These are phyloP conservation scores for Xestia c-nigrum DNA, from an alignment of 2,888 invertebrate species.

Conservation along the genomic window DNA sequence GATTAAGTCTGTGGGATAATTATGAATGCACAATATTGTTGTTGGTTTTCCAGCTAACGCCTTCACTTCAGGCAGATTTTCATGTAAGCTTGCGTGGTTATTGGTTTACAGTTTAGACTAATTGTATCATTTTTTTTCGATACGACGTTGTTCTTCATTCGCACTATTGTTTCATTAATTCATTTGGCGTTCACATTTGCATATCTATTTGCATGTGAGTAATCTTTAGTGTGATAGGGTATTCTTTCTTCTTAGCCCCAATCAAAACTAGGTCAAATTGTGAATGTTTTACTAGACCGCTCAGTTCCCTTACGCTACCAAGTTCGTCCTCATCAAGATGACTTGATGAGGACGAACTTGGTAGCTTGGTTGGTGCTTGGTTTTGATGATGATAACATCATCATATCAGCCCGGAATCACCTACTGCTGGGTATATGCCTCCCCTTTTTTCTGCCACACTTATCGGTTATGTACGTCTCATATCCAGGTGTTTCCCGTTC, in stretches of 20 bases:
- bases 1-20: constrained; percentile 2
- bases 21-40: constrained; percentile 8
- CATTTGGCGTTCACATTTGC: not conserved
- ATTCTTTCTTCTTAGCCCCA: not conserved
- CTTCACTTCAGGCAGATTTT: not conserved
- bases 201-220: not conserved
- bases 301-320: no score
- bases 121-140: not conserved
- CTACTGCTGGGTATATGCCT: no score
- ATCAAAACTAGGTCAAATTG: not conserved
- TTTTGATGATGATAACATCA: no score
- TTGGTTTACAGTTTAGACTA: not conserved
- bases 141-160: no score
- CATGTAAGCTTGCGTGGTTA: not conserved
- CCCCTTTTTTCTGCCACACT: no score
- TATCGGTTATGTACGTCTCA: no score
- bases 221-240: not conserved
- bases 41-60: not conserved
- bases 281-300: not conserved
- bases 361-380: no score
- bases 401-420: no score
- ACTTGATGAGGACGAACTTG: no score
- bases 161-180: not conserved
- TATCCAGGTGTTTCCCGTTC: not conserved
- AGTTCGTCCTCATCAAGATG: no score